phyloP scores from a whole-genome alignment of 2,888 invertebrate species.

The Leptopterna dolabrata region DNA sequence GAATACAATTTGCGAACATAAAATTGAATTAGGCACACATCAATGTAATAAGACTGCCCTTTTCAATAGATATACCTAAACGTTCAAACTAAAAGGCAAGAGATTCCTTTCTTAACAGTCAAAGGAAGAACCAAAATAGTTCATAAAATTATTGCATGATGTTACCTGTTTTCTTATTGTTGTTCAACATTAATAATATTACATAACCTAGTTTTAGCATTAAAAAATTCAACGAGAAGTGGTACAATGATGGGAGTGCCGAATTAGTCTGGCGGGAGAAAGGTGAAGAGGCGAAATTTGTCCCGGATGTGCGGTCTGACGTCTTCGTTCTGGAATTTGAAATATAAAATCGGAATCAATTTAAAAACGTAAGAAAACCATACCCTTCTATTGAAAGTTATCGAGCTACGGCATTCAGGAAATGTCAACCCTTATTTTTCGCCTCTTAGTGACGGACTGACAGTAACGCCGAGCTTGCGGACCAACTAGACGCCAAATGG shows the following conservation, averaged over 20 bases:
- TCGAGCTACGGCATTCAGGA: no score
- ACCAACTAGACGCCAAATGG: no score
- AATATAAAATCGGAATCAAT: no score
- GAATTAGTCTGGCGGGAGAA: constrained; percentile 84
- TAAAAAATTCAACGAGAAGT: background rate
- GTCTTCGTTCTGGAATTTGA: constrained; percentile 82
- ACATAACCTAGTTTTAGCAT: background rate
- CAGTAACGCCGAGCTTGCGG: no score
- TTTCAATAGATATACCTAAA: no score
- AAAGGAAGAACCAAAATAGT: background rate
- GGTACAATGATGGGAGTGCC: background rate
- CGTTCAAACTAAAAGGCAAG: background rate
- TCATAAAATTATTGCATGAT: background rate
- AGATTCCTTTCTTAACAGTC: background rate
- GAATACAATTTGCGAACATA: no score
- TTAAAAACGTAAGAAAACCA: background rate
- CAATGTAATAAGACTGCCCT: no score
- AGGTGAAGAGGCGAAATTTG: constrained; percentile 89
- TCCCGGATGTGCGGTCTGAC: constrained; percentile 92
- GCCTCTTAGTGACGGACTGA: no score
- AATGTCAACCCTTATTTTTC: no score
- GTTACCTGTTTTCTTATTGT: background rate
- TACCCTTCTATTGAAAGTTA: no score
- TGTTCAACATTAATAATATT: background rate
- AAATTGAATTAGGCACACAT: no score